These are phyloP conservation scores for Cerastis leucographa DNA, from an alignment of 2,888 invertebrate genomes.

Conservation along the genomic window DNA sequence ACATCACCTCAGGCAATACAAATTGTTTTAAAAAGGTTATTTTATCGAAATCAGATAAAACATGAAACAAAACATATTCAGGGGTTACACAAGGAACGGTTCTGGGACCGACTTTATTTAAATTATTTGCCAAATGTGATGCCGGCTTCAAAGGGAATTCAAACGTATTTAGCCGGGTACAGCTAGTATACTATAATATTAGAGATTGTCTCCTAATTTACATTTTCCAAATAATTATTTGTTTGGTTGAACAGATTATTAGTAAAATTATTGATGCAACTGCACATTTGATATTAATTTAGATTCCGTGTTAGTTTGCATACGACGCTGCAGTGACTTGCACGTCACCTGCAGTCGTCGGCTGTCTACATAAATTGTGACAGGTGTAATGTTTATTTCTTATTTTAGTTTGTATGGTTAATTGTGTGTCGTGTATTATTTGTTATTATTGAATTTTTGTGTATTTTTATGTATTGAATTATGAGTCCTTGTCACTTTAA, in stretches of 20 bases:
- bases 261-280: background rate
- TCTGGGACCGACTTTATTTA: constrained; percentile 72
- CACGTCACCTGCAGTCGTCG: no score
- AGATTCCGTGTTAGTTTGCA: constrained; percentile 11
- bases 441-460: no score
- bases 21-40: constrained; percentile 49
- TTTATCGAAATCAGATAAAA: constrained; percentile 55
- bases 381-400: no score
- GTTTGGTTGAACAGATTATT: background rate
- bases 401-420: no score
- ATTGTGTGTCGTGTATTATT: no score
- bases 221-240: background rate
- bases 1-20: constrained; percentile 29
- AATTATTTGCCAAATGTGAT: constrained; percentile 77
- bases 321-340: no score
- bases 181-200: background rate
- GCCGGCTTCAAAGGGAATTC: constrained; percentile 74
- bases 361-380: no score
- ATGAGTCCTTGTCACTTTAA: no score
- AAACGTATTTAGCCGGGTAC: constrained; percentile 53
- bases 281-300: constrained; percentile 25
- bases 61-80: constrained; percentile 53
- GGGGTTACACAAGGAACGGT: constrained; percentile 59
- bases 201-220: background rate
- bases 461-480: no score